Conservation (phyloP, 2,113 vertebrate genomes). For the Rafetus swinhoei region DNA sequence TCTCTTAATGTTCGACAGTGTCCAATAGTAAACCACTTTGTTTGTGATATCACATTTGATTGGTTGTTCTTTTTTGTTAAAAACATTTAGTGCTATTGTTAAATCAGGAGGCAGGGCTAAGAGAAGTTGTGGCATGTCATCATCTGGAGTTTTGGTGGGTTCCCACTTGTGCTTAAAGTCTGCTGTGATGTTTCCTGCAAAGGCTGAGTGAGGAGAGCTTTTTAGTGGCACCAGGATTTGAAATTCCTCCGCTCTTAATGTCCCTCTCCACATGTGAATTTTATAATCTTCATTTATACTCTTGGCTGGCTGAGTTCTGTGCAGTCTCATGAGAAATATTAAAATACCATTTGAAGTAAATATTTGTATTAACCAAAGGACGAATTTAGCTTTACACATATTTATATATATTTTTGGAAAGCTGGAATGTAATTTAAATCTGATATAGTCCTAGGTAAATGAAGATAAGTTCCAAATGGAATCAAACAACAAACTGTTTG, state of each 20-base stretch:
- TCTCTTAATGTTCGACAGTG: not conserved
- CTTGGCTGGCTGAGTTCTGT: not conserved
- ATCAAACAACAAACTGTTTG: not conserved
- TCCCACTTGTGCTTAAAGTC: not conserved
- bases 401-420: not conserved
- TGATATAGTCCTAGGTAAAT: fast-evolving
- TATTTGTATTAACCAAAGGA: not conserved
- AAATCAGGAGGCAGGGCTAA: not conserved
- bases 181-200: not conserved
- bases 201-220: not conserved
- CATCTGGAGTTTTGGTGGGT: not conserved
- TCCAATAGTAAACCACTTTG: not conserved
- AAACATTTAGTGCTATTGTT: not conserved
- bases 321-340: not conserved
- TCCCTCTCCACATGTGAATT: not conserved
- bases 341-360: not conserved
- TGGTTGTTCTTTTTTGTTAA: not conserved
- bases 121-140: not conserved
- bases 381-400: not conserved
- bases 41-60: not conserved
- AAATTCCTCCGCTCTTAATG: no score
- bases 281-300: not conserved
- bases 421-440: fast-evolving
- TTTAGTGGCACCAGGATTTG: not conserved
- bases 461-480: fast-evolving